Percentiles rank a stretch among this genome's conserved stretches.
Conservation (phyloP, 2,888 invertebrate genomes). For the Pachymerium ferrugineum region DNA sequence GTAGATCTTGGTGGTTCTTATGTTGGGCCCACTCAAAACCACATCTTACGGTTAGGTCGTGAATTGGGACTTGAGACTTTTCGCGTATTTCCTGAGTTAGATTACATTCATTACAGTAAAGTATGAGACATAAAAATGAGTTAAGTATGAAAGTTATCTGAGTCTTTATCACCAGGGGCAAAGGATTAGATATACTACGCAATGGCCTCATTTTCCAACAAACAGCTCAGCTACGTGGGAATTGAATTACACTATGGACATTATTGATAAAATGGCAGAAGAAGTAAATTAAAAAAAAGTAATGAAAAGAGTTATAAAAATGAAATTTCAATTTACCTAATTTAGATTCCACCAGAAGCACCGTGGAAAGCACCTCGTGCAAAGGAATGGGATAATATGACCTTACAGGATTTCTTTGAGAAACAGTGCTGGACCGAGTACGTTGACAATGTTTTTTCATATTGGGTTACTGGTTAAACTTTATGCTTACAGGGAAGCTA, state of each 20-base stretch:
- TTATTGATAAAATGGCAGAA: conserved; percentile 46
- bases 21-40: conserved; percentile 47
- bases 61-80: conserved; percentile 46
- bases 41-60: conserved; percentile 45
- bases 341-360: conserved; percentile 42
- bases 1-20: conserved; percentile 49
- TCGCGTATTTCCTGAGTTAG: conserved; percentile 38
- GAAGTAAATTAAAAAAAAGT: conserved; percentile 37
- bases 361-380: conserved; percentile 45
- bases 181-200: conserved; percentile 38
- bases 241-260: conserved; percentile 43
- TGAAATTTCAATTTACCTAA: neutral
- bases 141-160: neutral
- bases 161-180: conserved; percentile 27
- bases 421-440: conserved; percentile 44
- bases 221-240: conserved; percentile 43
- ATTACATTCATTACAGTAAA: conserved; percentile 34
- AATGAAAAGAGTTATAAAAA: neutral
- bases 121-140: conserved; percentile 1
- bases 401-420: conserved; percentile 43
- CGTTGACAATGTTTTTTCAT: neutral
- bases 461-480: neutral
- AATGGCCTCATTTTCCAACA: conserved; percentile 41
- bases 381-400: conserved; percentile 45
- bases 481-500: conserved; percentile 35